Evolutionary conservation across 2,797 vertebrate genomes (phyloP), one percentile per base, ranked within the genome.

Genomic region (Paedocypris micromegethes): DNA sequence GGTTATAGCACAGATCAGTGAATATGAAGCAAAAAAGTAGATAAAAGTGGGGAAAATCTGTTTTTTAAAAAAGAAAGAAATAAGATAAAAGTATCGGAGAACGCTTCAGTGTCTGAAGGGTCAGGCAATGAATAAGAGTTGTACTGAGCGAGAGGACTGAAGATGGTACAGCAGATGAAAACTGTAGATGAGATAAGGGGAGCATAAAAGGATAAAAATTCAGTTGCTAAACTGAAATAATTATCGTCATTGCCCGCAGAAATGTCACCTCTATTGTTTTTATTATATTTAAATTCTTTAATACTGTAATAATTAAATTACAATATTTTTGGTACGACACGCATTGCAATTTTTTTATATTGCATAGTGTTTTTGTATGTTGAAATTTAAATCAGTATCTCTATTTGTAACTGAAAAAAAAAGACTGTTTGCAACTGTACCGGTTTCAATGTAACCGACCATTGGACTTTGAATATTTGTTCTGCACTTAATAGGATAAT

Each of bases 181-280:
- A 44, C 1, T 23, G 58, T 61, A 62, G 43, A 74, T 62, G 77
- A 58, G 5, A 79, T 79, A 82, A 69, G 72, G 46, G n/a, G 39
- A 45, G 44, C 62, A 70, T 48, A 67, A 67, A 54, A 53, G 53
- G n/a, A 60, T 51, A 73, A 69, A 54, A 62, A 54, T 63, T 58
- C 52, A 23, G 23, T 23, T 23, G 23, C 23, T 23, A 23, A 23
- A 23, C 23, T 23, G 23, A 23, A 23, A 23, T 23, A 23, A 23
- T 23, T 23, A 23, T 23, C 23, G 23, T 23, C 23, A 23, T 23
- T 23, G 23, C 23, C 23, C 23, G 23, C 23, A 23, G 23, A 23
- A 23, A 23, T 23, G 23, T 23, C 23, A 23, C 23, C 23, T 23
- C 23, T 23, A 23, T 23, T 1, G 23, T 23, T 23, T 23, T 23